phyloP scores from a whole-genome alignment of 1,140 invertebrate genomes.

The Tetramorium parvispinum region DNA sequence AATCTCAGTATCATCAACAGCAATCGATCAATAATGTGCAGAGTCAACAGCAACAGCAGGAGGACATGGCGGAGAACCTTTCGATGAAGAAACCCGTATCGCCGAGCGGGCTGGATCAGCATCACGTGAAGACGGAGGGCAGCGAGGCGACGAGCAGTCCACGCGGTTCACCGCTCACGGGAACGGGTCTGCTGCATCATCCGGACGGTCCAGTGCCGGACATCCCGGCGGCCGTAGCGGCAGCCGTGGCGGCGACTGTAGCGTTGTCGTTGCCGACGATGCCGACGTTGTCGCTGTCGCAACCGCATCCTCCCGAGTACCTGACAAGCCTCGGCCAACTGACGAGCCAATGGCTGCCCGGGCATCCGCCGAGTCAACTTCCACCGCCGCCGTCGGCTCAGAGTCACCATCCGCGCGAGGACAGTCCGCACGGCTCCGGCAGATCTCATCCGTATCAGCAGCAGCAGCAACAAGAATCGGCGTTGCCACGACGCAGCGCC shows the following conservation, averaged over 20 bases:
- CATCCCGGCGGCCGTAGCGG: constrained; percentile 81
- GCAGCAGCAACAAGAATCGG: constrained; percentile 75
- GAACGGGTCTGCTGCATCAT: constrained; percentile 77
- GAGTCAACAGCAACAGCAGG: constrained; percentile 67
- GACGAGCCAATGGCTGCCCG: constrained; percentile 82
- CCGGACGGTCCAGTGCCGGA: constrained; percentile 82
- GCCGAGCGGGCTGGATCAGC: constrained; percentile 66
- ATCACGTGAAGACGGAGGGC: constrained; percentile 80
- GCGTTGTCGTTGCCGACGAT: constrained; percentile 87
- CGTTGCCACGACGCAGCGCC: constrained; percentile 74
- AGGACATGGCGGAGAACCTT: constrained; percentile 83
- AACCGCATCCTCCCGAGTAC: constrained; percentile 88
- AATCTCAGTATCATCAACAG: constrained; percentile 43
- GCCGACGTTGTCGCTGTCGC: constrained; percentile 91
- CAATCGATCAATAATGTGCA: constrained; percentile 32
- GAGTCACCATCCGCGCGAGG: constrained; percentile 75
- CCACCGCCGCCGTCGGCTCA: constrained; percentile 57
- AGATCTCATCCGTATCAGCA: constrained; percentile 70
- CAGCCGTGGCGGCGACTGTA: constrained; percentile 86
- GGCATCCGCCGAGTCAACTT: constrained; percentile 76
- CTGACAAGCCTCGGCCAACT: constrained; percentile 83
- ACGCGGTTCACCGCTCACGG: constrained; percentile 80
- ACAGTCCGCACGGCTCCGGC: constrained; percentile 76
- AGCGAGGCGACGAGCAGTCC: constrained; percentile 83
- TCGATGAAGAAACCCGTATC: constrained; percentile 81